Evolutionary conservation across 2,888 invertebrate genomes (phyloP), one percentile per base, ranked within the genome.

Genomic region (Yponomeuta plumbellus): DNA sequence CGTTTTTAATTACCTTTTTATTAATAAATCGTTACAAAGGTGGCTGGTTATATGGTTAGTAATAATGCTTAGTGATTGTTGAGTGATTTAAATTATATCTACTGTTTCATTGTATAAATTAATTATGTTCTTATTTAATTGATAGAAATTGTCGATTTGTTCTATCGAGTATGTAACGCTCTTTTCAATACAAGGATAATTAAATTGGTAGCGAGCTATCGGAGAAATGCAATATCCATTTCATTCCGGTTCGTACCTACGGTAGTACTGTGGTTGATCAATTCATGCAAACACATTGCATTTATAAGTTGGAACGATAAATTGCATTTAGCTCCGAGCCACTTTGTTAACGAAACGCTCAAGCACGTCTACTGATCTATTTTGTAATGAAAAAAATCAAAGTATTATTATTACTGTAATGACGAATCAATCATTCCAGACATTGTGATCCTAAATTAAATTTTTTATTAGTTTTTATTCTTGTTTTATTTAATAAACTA

Each of bases 401-500:
- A 71, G 68, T 70, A 72, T 68, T 71, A 70, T 70, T 71, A 66
- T 70, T 70, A 67, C 69, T 69, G 71, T 73, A 59, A 64, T 66
- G 61, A 65, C 39, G 11, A n/a, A 11, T 11, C 13, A 59, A 65
- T 58, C 62, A 65, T 62, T 67, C 63, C 66, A 65, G 56, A 69
- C 68, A 69, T 80, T 88, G 89, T 90, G 88, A 89, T 89, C 81
- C 83, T 87, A 83, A 88, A 89, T 88, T 88, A 90, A 89, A 88
- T 77, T 58, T 79, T 82, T 77, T 82, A 83, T 80, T 86, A 86
- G 83, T 84, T 83, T 78, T 81, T 82, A 34, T 20, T 34, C 20
- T 39, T n/a, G 71, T 75, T 75, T 71, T 68, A 61, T 69, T 68
- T 68, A 77, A 71, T 84, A 84, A 70, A 80, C 80, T 83, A 76